Evolutionary conservation across 1,140 invertebrate species (phyloP).

Genomic region (Musca vetustissima): DNA sequence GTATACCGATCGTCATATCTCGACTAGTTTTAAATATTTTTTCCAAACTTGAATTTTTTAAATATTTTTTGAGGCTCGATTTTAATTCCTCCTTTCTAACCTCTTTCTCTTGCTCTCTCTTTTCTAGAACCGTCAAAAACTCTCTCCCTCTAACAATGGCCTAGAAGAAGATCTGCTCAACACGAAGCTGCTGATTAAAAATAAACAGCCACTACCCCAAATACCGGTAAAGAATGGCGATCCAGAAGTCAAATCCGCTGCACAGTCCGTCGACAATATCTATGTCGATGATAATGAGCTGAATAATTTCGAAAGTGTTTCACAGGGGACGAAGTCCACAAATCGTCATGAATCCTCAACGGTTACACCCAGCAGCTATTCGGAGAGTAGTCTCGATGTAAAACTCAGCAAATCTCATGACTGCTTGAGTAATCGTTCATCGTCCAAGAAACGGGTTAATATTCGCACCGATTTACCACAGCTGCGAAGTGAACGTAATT

Average conservation of each 20-base stretch:
- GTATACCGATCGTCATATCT: too few relatives aligned
- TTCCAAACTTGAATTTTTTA: too few relatives aligned
- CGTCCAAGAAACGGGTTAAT: slow-evolving; percentile 63
- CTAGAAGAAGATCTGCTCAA: slow-evolving; percentile 52
- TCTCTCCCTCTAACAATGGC: slow-evolving; percentile 49
- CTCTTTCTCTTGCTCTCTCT: neutral
- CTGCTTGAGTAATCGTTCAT: slow-evolving; percentile 59
- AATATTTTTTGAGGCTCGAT: neutral
- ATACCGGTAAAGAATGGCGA: slow-evolving; percentile 36
- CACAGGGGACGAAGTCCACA: slow-evolving; percentile 46
- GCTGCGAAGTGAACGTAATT: slow-evolving; percentile 37
- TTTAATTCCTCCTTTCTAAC: neutral
- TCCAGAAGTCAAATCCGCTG: slow-evolving; percentile 27
- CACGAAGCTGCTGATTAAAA: slow-evolving; percentile 52
- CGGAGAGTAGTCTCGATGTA: slow-evolving; percentile 52
- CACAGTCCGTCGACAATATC: slow-evolving; percentile 41
- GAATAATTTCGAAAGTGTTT: slow-evolving; percentile 50
- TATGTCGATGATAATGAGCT: slow-evolving; percentile 44
- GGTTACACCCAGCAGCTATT: slow-evolving; percentile 53
- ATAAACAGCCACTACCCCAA: slow-evolving; percentile 52
- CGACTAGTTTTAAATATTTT: too few relatives aligned
- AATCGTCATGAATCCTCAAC: slow-evolving; percentile 51
- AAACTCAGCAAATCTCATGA: slow-evolving; percentile 52
- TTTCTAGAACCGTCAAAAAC: slow-evolving; percentile 56
- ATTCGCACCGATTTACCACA: slow-evolving; percentile 55